A percentile compares a stretch with the other conserved stretches of the same genome.
Conservation (phyloP, 2,797 vertebrate genomes). For the Scolopax bukidnonensis region DNA sequence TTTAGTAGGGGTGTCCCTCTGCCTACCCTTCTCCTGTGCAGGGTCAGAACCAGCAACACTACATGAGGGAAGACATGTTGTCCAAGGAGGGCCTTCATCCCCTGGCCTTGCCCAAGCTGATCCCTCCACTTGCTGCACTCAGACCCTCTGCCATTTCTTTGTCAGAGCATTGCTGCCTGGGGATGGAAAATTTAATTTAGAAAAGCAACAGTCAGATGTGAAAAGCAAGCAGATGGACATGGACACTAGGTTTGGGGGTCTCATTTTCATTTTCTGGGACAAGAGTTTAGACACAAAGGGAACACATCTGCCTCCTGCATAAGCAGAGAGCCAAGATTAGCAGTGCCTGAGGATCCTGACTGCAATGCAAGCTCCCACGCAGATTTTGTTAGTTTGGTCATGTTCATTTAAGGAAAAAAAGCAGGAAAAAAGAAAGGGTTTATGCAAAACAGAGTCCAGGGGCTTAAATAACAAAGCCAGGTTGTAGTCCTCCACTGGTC, state of each 20-base stretch:
- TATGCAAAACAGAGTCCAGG: not conserved
- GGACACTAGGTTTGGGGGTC: not conserved
- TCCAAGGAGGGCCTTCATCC: not conserved
- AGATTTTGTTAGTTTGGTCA: slow-evolving; percentile 10
- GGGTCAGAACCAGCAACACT: not conserved
- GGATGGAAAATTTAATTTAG: not conserved
- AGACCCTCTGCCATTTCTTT: not conserved
- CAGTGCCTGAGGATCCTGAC: not conserved
- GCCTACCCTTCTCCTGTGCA: not conserved
- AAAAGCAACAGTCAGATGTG: not conserved
- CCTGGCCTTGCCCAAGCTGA: not conserved
- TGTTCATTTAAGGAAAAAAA: not conserved
- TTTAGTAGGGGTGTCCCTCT: not conserved
- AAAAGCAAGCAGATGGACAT: not conserved
- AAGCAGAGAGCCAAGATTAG: not conserved
- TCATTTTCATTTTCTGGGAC: slow-evolving; percentile 24
- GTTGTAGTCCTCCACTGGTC: not conserved
- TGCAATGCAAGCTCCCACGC: not conserved
- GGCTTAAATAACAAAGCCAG: not conserved
- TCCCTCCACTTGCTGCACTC: not conserved
- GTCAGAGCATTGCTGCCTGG: not conserved
- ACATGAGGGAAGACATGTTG: not conserved
- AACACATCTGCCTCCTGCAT: not conserved
- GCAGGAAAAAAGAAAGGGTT: not conserved
- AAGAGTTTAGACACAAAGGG: not conserved